Conservation (phyloP, 2,888 invertebrate genomes). For the Elegia similella region DNA sequence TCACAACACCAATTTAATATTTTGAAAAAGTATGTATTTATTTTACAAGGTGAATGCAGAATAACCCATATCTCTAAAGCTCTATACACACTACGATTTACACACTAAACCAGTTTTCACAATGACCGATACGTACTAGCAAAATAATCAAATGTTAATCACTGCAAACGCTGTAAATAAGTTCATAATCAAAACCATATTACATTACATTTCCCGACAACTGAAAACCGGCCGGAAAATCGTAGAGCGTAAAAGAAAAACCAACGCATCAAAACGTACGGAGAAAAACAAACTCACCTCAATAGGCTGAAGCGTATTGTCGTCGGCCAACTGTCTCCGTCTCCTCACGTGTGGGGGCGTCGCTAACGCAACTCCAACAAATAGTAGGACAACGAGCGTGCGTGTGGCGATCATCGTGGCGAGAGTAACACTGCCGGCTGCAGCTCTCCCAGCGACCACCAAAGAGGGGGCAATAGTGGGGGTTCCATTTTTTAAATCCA, state of each 20-base stretch:
- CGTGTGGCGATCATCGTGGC: constrained; percentile 48
- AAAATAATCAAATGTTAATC: not conserved
- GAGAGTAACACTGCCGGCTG: constrained; percentile 36
- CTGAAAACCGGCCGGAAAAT: not conserved
- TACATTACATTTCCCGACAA: not conserved
- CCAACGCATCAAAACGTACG: constrained; percentile 3
- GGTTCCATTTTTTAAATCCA: not conserved
- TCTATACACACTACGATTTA: not conserved
- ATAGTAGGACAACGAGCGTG: constrained; percentile 40
- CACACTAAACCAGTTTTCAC: not conserved
- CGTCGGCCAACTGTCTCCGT: constrained; percentile 66
- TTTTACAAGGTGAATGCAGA: not conserved
- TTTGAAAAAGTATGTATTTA: not conserved
- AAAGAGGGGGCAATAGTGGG: constrained; percentile 15
- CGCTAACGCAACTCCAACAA: constrained; percentile 37
- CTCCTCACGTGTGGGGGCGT: constrained; percentile 34
- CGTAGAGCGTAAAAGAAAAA: not conserved
- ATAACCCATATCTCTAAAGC: not conserved
- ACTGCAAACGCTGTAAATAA: not conserved
- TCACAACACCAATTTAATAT: not conserved
- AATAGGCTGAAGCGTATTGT: constrained; percentile 65
- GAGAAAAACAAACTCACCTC: constrained; percentile 44
- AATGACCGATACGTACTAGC: not conserved
- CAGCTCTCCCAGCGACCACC: not conserved
- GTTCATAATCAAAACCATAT: not conserved